These are phyloP conservation scores for Microtus ochrogaster DNA, from an alignment of 2,113 vertebrate species.

Conservation along the genomic window DNA sequence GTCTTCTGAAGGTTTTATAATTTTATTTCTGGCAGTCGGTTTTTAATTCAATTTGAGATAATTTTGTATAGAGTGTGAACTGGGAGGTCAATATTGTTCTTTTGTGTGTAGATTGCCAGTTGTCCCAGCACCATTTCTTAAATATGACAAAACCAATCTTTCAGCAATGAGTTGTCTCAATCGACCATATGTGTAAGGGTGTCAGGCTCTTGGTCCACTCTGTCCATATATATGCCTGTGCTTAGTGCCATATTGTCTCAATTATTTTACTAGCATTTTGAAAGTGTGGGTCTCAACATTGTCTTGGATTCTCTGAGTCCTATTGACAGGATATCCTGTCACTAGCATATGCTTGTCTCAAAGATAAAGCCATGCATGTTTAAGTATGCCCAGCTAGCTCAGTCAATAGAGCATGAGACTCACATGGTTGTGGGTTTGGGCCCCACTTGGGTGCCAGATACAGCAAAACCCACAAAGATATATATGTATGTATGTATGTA, in stretches of 20 bases:
- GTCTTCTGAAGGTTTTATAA: background rate
- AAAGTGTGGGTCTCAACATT: background rate
- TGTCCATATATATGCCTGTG: background rate
- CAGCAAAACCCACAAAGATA: too few species aligned
- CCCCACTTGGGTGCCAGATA: too few species aligned
- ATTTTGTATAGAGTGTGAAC: background rate
- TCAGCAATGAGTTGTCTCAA: background rate
- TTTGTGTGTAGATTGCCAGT: background rate
- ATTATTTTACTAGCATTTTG: slow-evolving; percentile 1
- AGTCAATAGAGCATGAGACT: too few species aligned
- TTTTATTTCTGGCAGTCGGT: background rate
- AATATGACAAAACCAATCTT: background rate
- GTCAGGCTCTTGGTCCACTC: background rate
- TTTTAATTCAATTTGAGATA: background rate
- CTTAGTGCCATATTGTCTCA: background rate
- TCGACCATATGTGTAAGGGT: background rate
- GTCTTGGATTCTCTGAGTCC: background rate
- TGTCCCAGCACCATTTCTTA: background rate
- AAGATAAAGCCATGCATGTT: too few species aligned
- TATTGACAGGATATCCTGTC: too few species aligned
- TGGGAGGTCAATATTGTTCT: background rate
- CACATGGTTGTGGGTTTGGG: too few species aligned
- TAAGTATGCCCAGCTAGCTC: too few species aligned
- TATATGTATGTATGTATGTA: too few species aligned
- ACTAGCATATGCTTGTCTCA: too few species aligned